Evolutionary conservation across 2,888 invertebrate species (phyloP).

Genomic region (Nebria brevicollis): DNA sequence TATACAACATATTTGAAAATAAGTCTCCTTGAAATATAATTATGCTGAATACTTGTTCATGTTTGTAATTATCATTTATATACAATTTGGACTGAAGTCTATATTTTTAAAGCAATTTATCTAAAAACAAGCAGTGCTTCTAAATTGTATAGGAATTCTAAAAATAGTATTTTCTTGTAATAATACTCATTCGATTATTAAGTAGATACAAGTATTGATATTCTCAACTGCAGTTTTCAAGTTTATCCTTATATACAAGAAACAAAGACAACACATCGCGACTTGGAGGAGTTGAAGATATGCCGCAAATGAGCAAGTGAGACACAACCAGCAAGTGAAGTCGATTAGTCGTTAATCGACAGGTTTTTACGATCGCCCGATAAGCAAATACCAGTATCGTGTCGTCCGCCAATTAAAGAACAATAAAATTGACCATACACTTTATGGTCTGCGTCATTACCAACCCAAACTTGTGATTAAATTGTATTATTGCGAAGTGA

Average conservation of each 20-base stretch:
- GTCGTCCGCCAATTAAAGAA: constrained; percentile 46
- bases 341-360: constrained; percentile 47
- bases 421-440: constrained; percentile 39
- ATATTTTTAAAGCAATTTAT: too few species aligned
- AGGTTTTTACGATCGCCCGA: constrained; percentile 42
- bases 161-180: too few species aligned
- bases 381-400: constrained; percentile 44
- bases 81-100: too few species aligned
- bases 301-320: not conserved
- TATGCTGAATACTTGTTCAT: too few species aligned
- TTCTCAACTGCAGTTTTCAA: not conserved
- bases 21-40: too few species aligned
- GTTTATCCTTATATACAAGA: not conserved
- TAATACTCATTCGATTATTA: not conserved
- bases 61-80: too few species aligned
- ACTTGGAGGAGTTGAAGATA: not conserved
- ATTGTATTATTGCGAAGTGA: not conserved
- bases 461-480: constrained; percentile 15
- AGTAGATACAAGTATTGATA: not conserved
- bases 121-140: too few species aligned
- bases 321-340: not conserved
- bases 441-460: constrained; percentile 44
- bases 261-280: not conserved
- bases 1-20: too few species aligned
- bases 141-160: too few species aligned